phyloP scores from a whole-genome alignment of 2,888 invertebrate genomes.

The Drepana falcataria region DNA sequence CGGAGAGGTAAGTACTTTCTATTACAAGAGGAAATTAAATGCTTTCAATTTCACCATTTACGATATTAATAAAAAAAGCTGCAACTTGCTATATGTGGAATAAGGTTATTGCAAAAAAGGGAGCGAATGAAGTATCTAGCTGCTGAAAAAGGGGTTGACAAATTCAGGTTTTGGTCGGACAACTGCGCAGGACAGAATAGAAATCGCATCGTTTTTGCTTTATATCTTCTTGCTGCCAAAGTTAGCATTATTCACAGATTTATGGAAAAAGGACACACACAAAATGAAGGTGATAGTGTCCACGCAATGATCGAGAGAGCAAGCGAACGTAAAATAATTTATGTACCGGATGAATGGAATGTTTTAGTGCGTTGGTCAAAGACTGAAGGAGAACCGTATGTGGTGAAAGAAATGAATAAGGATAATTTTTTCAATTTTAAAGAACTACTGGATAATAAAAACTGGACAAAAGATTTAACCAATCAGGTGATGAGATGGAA shows the following conservation, averaged over 20 bases:
- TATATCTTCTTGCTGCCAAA: background rate
- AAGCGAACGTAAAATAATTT: background rate
- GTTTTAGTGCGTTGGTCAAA: no score
- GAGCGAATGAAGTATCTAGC: conserved; percentile 7
- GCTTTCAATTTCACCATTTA: conserved; percentile 9
- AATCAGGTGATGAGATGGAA: no score
- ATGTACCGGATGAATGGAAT: background rate
- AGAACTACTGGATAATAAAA: no score
- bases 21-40: conserved; percentile 11
- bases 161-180: conserved; percentile 20
- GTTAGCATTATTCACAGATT: conserved; percentile 6
- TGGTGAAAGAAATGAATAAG: no score
- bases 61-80: conserved; percentile 3
- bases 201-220: conserved; percentile 14
- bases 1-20: conserved; percentile 10
- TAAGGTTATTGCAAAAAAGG: conserved; percentile 5
- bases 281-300: conserved; percentile 12
- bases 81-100: conserved; percentile 7
- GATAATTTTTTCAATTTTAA: no score
- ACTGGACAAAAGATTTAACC: no score
- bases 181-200: conserved; percentile 22
- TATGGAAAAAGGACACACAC: conserved; percentile 11
- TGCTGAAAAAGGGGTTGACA: conserved; percentile 9
- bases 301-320: conserved; percentile 1
- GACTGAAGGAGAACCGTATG: no score